phyloP scores from a whole-genome alignment of 2,888 invertebrate species.

The Aphelenchoides bicaudatus region DNA sequence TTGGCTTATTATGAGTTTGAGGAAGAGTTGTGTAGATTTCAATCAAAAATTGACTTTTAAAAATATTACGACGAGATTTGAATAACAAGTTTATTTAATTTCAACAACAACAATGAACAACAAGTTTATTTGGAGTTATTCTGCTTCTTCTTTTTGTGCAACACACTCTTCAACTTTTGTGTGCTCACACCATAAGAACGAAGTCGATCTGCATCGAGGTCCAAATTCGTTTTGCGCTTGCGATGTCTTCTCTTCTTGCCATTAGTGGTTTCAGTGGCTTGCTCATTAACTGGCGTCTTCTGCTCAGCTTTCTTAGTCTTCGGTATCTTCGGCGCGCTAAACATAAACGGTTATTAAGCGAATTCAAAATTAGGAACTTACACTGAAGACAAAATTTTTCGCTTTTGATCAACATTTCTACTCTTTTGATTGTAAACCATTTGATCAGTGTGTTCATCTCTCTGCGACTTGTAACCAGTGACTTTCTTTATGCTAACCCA shows the following conservation, averaged over 20 bases:
- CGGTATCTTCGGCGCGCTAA: neutral
- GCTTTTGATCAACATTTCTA: constrained; percentile 73
- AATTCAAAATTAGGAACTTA: constrained; percentile 12
- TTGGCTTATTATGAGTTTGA: too few species aligned
- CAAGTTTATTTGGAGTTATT: too few species aligned
- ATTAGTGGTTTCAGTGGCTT: constrained; percentile 17
- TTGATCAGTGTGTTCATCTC: constrained; percentile 77
- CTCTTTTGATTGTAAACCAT: constrained; percentile 74
- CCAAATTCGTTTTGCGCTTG: constrained; percentile 12
- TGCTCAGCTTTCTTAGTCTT: constrained; percentile 13
- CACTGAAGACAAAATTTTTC: constrained; percentile 68
- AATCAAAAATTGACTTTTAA: too few species aligned
- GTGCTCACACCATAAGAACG: constrained; percentile 88
- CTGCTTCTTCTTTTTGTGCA: constrained; percentile 23
- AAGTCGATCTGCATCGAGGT: constrained; percentile 75
- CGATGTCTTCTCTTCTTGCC: constrained; percentile 21
- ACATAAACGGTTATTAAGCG: constrained; percentile 7
- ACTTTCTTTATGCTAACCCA: constrained; percentile 87
- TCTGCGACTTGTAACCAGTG: constrained; percentile 65
- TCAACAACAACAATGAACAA: too few species aligned
- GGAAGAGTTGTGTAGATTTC: too few species aligned
- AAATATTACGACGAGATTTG: too few species aligned
- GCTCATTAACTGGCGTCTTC: neutral
- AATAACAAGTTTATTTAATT: too few species aligned
- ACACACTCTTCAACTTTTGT: constrained; percentile 69